Evolutionary conservation across 2,113 vertebrate species (phyloP).

Genomic region (Agelaius phoeniceus): DNA sequence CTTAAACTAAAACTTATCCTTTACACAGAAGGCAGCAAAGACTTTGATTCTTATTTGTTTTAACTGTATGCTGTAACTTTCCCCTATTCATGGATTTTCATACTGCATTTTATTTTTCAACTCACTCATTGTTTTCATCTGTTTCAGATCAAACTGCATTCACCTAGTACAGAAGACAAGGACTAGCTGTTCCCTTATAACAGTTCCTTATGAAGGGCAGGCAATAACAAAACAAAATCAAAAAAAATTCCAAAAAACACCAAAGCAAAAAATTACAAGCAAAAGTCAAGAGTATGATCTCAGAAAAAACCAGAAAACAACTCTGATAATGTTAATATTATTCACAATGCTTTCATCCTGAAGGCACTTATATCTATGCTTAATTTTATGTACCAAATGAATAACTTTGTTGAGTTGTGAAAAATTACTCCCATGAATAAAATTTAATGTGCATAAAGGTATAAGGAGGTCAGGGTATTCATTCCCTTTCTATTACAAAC

Average conservation of each 20-base stretch:
- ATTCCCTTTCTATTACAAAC: neutral
- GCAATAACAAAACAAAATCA: neutral
- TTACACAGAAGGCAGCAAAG: neutral
- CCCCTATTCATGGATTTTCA: neutral
- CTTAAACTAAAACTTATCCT: neutral
- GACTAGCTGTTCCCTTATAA: neutral
- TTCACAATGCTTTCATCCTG: neutral
- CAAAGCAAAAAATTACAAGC: neutral
- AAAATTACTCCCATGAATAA: constrained; percentile 5
- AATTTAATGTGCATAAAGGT: neutral
- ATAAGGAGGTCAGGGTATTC: neutral
- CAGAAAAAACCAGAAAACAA: neutral
- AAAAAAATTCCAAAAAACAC: neutral
- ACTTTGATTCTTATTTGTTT: neutral
- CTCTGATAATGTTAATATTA: neutral
- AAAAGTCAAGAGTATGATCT: neutral
- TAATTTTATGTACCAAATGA: neutral
- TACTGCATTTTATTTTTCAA: neutral
- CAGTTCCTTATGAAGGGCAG: neutral
- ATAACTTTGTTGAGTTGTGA: neutral
- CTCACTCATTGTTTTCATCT: neutral
- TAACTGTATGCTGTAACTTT: neutral
- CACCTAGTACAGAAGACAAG: neutral
- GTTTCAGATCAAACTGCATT: neutral
- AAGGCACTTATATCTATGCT: neutral